Percentiles rank a stretch among this genome's conserved stretches.
These are phyloP conservation scores for Micropoecilia bifurca DNA, from an alignment of 2,797 vertebrate species.

Conservation along the genomic window DNA sequence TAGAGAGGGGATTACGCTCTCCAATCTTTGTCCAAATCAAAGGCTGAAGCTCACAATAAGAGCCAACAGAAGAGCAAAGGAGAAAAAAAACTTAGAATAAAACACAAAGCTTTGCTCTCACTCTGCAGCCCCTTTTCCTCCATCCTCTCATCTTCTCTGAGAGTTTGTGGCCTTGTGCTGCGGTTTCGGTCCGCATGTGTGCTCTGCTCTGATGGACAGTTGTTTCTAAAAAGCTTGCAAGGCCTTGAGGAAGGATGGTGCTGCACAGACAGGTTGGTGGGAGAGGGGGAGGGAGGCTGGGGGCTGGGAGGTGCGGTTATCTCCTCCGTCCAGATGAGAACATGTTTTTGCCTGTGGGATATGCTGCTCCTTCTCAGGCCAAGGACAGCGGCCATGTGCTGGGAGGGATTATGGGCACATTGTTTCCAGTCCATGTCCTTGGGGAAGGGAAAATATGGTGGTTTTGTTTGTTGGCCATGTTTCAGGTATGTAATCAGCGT, in stretches of 20 bases:
- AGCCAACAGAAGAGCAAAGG: slow-evolving; percentile 24
- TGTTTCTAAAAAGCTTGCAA: slow-evolving; percentile 29
- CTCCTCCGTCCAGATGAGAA: slow-evolving; percentile 71
- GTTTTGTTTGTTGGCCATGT: slow-evolving; percentile 57
- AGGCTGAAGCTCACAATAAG: slow-evolving; percentile 42
- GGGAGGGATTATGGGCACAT: slow-evolving; percentile 57
- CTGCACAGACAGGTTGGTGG: slow-evolving; percentile 31
- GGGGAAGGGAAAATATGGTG: slow-evolving; percentile 13
- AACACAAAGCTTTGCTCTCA: slow-evolving; percentile 26
- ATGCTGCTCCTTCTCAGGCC: slow-evolving; percentile 64
- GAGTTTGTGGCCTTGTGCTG: slow-evolving; percentile 23
- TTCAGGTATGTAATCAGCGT: slow-evolving; percentile 64
- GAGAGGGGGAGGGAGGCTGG: slow-evolving; percentile 1
- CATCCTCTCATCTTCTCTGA: slow-evolving; percentile 11
- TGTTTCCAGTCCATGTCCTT: slow-evolving; percentile 38
- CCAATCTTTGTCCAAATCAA: slow-evolving; percentile 69
- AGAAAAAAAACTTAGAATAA: not conserved
- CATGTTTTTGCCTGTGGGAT: slow-evolving; percentile 62
- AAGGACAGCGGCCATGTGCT: slow-evolving; percentile 52
- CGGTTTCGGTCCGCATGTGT: slow-evolving; percentile 17
- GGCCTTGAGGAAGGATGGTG: slow-evolving; percentile 34
- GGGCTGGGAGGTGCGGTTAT: slow-evolving; percentile 65
- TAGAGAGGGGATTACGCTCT: slow-evolving; percentile 49
- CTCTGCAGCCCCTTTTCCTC: slow-evolving; percentile 47
- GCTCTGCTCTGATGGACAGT: slow-evolving; percentile 36